These are phyloP conservation scores for Oreochromis niloticus DNA, from an alignment of 2,113 vertebrate genomes.

Conservation along the genomic window DNA sequence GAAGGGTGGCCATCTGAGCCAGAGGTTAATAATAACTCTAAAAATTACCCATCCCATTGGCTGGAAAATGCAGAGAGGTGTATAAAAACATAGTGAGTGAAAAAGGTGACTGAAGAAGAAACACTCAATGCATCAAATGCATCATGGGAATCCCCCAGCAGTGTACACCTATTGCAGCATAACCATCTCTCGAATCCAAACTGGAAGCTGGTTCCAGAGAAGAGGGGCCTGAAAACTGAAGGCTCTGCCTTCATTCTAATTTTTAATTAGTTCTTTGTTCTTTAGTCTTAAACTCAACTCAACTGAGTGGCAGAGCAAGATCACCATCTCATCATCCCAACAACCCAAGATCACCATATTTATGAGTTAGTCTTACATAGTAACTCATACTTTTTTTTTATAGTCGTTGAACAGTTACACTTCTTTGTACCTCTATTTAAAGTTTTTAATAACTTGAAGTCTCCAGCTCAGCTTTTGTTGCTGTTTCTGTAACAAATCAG, in stretches of 20 bases:
- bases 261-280: not conserved
- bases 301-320: not conserved
- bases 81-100: not conserved
- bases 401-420: not conserved
- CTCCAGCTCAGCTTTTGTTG: not conserved
- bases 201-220: not conserved
- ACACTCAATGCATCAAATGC: not conserved
- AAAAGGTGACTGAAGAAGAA: not conserved
- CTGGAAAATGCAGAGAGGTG: not conserved
- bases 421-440: not conserved
- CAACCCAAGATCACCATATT: not conserved
- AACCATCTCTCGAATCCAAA: not conserved
- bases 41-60: not conserved
- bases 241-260: not conserved
- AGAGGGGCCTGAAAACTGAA: not conserved
- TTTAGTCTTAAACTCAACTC: not conserved
- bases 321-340: not conserved
- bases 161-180: not conserved
- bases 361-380: not conserved
- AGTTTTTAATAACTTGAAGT: not conserved
- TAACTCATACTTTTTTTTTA: not conserved
- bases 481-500: not conserved
- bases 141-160: not conserved
- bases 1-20: not conserved
- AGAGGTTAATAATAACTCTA: not conserved